Evolutionary conservation across 2,797 vertebrate species (phyloP).

Genomic region (Pseudopleuronectes americanus): DNA sequence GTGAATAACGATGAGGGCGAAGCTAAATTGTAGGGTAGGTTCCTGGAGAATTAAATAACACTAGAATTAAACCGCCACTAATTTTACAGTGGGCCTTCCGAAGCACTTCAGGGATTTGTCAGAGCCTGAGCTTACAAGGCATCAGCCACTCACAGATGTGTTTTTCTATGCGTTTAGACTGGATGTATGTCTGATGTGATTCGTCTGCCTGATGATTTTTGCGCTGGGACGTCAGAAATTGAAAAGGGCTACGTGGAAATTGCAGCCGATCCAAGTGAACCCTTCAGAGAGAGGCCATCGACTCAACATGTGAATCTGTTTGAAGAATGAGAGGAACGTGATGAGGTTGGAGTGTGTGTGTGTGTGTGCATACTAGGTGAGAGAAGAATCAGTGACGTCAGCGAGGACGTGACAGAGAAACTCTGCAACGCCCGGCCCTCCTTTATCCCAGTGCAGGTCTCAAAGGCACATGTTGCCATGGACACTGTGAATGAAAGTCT

Average conservation of each 20-base stretch:
- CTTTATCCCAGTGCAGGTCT: constrained; percentile 50
- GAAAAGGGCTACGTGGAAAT: background rate
- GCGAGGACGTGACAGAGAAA: constrained; percentile 53
- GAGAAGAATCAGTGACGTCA: constrained; percentile 47
- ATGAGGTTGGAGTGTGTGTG: background rate
- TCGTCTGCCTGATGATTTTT: constrained; percentile 12
- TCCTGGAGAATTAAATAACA: no score
- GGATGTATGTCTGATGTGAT: constrained; percentile 2
- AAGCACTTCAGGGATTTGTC: no score
- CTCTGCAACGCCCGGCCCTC: constrained; percentile 60
- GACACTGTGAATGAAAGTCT: constrained; percentile 64
- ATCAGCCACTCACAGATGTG: background rate
- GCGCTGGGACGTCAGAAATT: background rate
- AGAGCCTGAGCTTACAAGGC: background rate
- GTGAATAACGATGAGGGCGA: no score
- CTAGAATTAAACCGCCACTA: background rate
- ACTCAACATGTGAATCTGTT: constrained; percentile 32
- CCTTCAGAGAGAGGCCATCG: constrained; percentile 30
- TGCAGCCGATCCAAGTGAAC: background rate
- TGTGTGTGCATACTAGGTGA: constrained; percentile 36
- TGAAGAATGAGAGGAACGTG: constrained; percentile 26
- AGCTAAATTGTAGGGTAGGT: no score
- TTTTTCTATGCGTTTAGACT: background rate
- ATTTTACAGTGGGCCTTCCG: background rate
- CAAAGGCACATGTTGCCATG: constrained; percentile 72